Evolutionary conservation across 2,113 vertebrate species (phyloP), one percentile per base, ranked within the genome.

Genomic region (Alouatta palliata): DNA sequence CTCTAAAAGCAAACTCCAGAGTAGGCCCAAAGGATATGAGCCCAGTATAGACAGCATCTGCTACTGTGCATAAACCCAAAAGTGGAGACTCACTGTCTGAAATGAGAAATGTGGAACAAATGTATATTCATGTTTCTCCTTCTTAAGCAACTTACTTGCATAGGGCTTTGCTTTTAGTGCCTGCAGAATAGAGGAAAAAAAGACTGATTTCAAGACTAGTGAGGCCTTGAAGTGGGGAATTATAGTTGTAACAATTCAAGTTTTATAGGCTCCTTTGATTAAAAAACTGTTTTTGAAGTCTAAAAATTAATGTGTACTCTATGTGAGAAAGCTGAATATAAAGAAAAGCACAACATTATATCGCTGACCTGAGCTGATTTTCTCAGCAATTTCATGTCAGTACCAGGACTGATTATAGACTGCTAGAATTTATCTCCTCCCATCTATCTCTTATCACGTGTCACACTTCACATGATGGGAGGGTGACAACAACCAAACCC

Each of bases 231-330:
- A 71, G 16, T 81, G 19, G 14, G 17, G 85, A 71, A 70, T 76
- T 79, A 87, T 8, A 84, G 70, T 49, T 91, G 4, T 80, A 83
- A 43, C 77, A 64, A 86, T 64, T 87, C 54, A 92, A 27, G 37
- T 54, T 83, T 85, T 85, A 71, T 81, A 87, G 89, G n/a, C 32
- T 89, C 17, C 70, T 84, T 90, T 87, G 82, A 79, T 84, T 30
- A 87, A 87, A 86, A n/a, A 96, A 66, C 73, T 47, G 17, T 37
- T 52, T 76, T 79, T 76, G 82, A 93, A 95, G 23, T 91, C 32
- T 52, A 49, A 37, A 95, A 86, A 91, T 81, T 54, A 64, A 80
- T 81, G n/a, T 87, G 43, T 71, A 49, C 23, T 35, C n/a, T 32
- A 35, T 87, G 4, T 86, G 66, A 91, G 49, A 87, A 96, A 70